Conservation (phyloP, 1,140 invertebrate species). For the Drusus annulatus region DNA sequence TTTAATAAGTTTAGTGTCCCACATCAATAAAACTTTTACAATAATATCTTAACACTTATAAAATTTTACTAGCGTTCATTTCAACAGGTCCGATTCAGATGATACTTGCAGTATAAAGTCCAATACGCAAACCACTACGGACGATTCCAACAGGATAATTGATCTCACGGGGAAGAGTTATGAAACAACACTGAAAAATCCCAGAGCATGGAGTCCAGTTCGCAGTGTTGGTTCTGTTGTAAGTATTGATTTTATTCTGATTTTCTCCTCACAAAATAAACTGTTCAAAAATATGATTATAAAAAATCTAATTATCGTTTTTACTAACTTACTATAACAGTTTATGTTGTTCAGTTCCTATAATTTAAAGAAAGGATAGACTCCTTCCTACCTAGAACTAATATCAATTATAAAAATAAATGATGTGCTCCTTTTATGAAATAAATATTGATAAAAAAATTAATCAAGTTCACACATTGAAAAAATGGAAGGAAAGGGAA, state of each 20-base stretch:
- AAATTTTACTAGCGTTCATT: background rate
- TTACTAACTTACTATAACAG: too few species aligned
- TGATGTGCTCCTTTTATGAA: too few species aligned
- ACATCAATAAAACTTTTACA: background rate
- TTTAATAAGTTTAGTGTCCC: background rate
- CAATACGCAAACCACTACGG: constrained; percentile 39
- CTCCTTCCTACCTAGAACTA: too few species aligned
- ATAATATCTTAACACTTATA: background rate
- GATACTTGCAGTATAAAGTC: constrained; percentile 56
- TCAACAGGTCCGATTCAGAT: constrained; percentile 55
- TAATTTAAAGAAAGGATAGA: too few species aligned
- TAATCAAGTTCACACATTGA: too few species aligned
- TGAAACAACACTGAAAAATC: constrained; percentile 79
- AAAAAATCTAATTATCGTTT: too few species aligned
- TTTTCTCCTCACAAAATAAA: too few species aligned
- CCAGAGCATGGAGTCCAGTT: constrained; percentile 86
- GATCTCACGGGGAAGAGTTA: constrained; percentile 77
- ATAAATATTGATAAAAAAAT: too few species aligned
- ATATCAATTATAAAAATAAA: too few species aligned
- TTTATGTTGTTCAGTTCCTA: too few species aligned
- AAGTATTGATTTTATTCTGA: constrained; percentile 10
- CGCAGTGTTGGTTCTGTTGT: constrained; percentile 85
- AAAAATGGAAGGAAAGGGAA: too few species aligned
- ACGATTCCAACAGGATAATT: constrained; percentile 61
- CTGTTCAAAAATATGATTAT: too few species aligned